A percentile compares a stretch with the other conserved stretches of the same genome.
phyloP scores from a whole-genome alignment of 2,888 invertebrate species.

The Coelopa pilipes region DNA sequence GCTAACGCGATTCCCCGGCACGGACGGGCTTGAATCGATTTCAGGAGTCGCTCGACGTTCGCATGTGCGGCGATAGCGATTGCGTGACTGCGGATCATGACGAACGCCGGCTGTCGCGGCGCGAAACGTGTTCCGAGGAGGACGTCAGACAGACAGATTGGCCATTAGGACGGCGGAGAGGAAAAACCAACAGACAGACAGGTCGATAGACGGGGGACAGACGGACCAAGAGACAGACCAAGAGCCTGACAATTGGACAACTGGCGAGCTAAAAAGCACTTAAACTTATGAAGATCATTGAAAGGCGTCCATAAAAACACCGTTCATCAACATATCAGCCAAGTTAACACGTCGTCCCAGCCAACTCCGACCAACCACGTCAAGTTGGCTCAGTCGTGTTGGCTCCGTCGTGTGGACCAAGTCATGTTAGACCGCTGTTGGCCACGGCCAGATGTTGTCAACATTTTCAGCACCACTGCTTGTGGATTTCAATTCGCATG shows the following conservation, averaged over 20 bases:
- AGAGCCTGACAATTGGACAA: neutral
- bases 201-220: neutral
- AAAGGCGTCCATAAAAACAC: constrained; percentile 6
- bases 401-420: too few species aligned
- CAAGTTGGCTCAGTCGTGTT: too few species aligned
- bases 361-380: too few species aligned
- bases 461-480: neutral
- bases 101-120: constrained; percentile 11
- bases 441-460: too few species aligned
- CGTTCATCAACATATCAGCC: neutral
- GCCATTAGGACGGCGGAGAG: neutral
- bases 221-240: neutral
- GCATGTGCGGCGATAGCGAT: constrained; percentile 10
- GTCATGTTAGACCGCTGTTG: too few species aligned
- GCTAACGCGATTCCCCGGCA: too few species aligned
- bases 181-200: constrained; percentile 2
- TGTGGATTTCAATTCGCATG: constrained; percentile 25
- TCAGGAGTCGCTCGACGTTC: neutral
- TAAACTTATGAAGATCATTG: constrained; percentile 18
- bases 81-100: constrained; percentile 2
- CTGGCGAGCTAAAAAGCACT: constrained; percentile 6
- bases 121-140: neutral
- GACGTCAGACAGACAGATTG: too few species aligned
- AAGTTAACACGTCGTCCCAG: neutral
- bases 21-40: too few species aligned